Conservation (phyloP, 2,888 invertebrate genomes). For the Elegia similella region DNA sequence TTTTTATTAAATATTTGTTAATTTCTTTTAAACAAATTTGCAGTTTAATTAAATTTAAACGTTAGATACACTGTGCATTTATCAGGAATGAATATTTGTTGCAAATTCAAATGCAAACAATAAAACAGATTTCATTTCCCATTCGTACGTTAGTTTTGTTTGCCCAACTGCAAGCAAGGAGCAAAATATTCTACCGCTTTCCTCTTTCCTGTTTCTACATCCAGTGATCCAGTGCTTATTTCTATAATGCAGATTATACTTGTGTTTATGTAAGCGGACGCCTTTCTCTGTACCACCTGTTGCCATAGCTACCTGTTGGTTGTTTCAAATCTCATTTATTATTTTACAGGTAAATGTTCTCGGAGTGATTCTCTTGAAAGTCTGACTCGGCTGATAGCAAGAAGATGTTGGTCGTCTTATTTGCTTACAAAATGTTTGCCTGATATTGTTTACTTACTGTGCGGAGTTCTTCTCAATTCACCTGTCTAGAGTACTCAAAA, state of each 20-base stretch:
- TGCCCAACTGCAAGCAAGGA: background rate
- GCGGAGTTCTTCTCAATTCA: too few relatives aligned
- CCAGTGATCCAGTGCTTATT: background rate
- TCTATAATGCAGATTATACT: conserved; percentile 2
- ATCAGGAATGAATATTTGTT: too few relatives aligned
- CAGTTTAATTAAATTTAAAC: too few relatives aligned
- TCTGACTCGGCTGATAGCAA: conserved; percentile 13
- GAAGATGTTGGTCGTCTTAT: conserved; percentile 8
- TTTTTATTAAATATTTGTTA: too few relatives aligned
- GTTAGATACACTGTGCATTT: too few relatives aligned
- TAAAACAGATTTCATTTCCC: background rate
- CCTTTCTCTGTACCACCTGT: conserved; percentile 27
- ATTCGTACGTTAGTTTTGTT: background rate
- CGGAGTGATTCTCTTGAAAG: conserved; percentile 25
- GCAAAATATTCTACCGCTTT: background rate
- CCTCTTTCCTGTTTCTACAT: background rate
- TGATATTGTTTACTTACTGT: background rate
- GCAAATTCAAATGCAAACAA: background rate
- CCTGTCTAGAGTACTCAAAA: too few relatives aligned
- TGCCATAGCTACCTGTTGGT: conserved; percentile 31
- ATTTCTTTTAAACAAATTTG: too few relatives aligned
- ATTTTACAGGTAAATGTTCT: conserved; percentile 29
- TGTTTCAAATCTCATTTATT: conserved; percentile 33
- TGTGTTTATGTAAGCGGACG: conserved; percentile 14
- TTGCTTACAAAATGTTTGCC: conserved; percentile 5